Evolutionary conservation across 2,113 vertebrate genomes (phyloP), one percentile per base, ranked within the genome.

Genomic region (Cyanoliseus patagonus): DNA sequence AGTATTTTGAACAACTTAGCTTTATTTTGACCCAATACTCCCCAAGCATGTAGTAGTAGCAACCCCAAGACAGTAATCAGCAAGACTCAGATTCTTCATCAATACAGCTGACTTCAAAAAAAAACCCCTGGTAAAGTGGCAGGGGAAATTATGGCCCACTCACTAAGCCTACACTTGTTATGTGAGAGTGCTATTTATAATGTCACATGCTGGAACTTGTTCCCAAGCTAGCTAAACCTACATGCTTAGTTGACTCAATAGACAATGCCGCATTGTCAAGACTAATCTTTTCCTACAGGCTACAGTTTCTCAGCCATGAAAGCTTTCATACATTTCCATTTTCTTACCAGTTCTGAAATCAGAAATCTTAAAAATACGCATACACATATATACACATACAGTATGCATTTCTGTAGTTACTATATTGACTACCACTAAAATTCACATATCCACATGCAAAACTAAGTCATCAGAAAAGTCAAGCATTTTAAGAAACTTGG

Each of bases 131-230:
- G 88, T 96, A 93, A 97, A 97, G 96, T 96, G 96, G 88, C 92
- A 93, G 97, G 95, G 96, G 94, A 97, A 98, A 98, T 98, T 97
- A 98, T 95, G 95, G 97, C 95, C 98, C 98, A 98, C 98, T 98
- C 98, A 98, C 97, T 98, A 98, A 98, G 97, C 95, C 95, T 94
- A 93, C 93, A 95, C 98, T 98, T 98, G 98, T 98, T 98, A 98
- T 98, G 94, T 83, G 97, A 97, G 97, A 97, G 96, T 89, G 97
- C 98, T 99, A 98, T 99, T 99, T 99, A 98, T 98, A 99, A 98
- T 95, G 97, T 97, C 97, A 98, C 98, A 98, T 98, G 97, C 97
- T 97, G 96, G 84, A 96, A 96, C 97, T 97, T 97, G 97, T 96
- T 98, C 96, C 89, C 97, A 97, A 97, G 72, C 97, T 96, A 96